Base-by-base conservation (phyloP, 1,140 invertebrate genomes). In the Achatina immaculata region DNA sequence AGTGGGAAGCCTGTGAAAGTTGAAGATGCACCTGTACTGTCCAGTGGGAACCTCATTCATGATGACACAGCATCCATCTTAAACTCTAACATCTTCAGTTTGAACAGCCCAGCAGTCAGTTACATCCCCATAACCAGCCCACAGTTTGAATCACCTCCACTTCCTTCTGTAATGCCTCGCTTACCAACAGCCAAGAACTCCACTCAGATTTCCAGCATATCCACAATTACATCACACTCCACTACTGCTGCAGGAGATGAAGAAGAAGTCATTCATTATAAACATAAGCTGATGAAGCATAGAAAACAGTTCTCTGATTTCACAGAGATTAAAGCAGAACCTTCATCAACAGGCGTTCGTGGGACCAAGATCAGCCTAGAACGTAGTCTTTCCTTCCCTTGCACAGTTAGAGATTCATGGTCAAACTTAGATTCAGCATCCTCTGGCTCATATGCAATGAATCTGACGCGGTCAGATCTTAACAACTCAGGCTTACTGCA, bases 271-370 rank as follows among this genome's bases (percentile, higher is more conserved):
- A 28, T 40, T 34, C 51, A 62, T 3, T 76, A 76, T 34, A 76
- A 76, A 34, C 74, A 76, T 55, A 76, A 76, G 34, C 55, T 76
- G 2, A 76, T 76, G 74, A 76, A 76, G 24, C 74, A 76, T 34
- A 58, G 74, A 34, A 58, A 65, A 43, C 51, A 76, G 34, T 65
- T 36, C n/a, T 48, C 72, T 9, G 1, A 48, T 1, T 31, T 34
- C 34, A 11, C 69, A 14, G 40, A 72, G 11, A 14, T 28, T 11
- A 7, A 24, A 40, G 51, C n/a, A 48, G 31, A 24, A 1, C 34
- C 74, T 1, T 36, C 65, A 42, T 66, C 76, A 31, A 1, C 43
- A 6, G n/a, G 43, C 36, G 45, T 16, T 24, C 62, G 65, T n/a
- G 34, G 28, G 6, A 28, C 2, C 24, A 24, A 42, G 7, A 7